phyloP scores from a whole-genome alignment of 2,888 invertebrate genomes.

The Malachius bipustulatus region DNA sequence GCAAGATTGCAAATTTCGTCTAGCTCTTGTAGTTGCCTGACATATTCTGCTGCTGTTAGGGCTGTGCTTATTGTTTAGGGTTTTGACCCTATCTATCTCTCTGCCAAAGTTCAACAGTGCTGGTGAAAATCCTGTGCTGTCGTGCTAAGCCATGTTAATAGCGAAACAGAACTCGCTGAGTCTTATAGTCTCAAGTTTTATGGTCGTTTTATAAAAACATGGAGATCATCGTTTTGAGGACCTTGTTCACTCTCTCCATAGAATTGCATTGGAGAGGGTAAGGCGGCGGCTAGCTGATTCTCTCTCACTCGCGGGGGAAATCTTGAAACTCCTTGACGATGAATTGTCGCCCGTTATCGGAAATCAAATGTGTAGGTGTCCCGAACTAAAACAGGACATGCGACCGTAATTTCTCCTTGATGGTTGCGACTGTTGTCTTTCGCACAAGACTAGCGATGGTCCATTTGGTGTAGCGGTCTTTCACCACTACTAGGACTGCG shows the following conservation, averaged over 20 bases:
- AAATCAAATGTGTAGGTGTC: conserved; percentile 10
- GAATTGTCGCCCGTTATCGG: conserved; percentile 9
- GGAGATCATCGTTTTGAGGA: conserved; percentile 23
- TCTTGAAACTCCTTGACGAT: neutral
- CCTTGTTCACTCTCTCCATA: conserved; percentile 23
- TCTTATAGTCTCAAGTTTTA: conserved; percentile 4
- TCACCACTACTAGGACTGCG: neutral
- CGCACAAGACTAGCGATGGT: conserved; percentile 16
- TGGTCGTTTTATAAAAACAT: conserved; percentile 17
- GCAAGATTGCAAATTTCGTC: neutral
- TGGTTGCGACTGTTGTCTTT: conserved; percentile 14
- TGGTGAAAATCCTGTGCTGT: conserved; percentile 8
- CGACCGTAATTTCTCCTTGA: neutral
- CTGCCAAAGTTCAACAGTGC: conserved; percentile 11
- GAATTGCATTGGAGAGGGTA: conserved; percentile 26
- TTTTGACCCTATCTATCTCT: conserved; percentile 5
- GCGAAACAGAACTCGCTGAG: conserved; percentile 10
- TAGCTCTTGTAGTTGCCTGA: neutral
- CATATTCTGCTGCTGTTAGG: neutral
- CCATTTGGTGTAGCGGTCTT: neutral
- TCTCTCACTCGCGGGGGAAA: neutral
- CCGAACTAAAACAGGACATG: conserved; percentile 8
- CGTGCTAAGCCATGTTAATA: conserved; percentile 11
- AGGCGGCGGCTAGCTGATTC: conserved; percentile 12
- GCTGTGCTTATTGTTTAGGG: neutral